Base-by-base conservation (phyloP, 2,888 invertebrate genomes). In the Pachliopta kotzebuea region DNA sequence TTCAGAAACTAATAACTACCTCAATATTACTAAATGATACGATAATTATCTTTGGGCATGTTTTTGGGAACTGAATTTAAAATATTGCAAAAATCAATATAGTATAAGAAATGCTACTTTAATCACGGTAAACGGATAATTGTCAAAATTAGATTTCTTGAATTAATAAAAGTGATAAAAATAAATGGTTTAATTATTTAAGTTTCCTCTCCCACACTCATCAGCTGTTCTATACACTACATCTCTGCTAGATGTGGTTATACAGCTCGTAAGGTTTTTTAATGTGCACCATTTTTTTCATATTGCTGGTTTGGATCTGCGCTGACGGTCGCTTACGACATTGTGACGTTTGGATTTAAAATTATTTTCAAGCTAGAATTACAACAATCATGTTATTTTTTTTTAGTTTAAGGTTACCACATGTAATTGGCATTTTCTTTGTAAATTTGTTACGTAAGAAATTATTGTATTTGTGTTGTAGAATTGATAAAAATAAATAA, bases 1-100 rank as follows among this genome's bases (percentile, higher is more conserved):
- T 91, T 90, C 86, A 85, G 88, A 88, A 89, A 90, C 90, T 88
- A 88, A 88, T 88, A 90, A 91, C 90, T 91, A 91, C 91, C 92
- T 92, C 91, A 91, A 89, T 90, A 88, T 87, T 90, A 88, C 88
- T 91, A 90, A 91, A 89, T 89, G 86, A 87, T 88, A 88, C 87
- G 84, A 89, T 89, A 86, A 88, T 88, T 90, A 90, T 89, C 88
- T 88, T 90, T 88, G 87, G 87, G 87, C 88, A 90, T 90, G 87
- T 86, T 90, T 89, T 90, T 88, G 88, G 89, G 83, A 88, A 89
- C 84, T 61, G 65, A 65, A 61, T 57, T 61, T 61, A 17, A 61
- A 58, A 58, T 31, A 64, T 54, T 61, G 61, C 65, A 54, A 57
- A 57, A 57, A 57, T 61, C 60, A 65, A 65, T 61, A 60, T 42